Percentiles rank a stretch among this genome's conserved stretches.
Evolutionary conservation across 2,888 invertebrate species (phyloP).

Genomic region (Hofmannophila pseudospretella): DNA sequence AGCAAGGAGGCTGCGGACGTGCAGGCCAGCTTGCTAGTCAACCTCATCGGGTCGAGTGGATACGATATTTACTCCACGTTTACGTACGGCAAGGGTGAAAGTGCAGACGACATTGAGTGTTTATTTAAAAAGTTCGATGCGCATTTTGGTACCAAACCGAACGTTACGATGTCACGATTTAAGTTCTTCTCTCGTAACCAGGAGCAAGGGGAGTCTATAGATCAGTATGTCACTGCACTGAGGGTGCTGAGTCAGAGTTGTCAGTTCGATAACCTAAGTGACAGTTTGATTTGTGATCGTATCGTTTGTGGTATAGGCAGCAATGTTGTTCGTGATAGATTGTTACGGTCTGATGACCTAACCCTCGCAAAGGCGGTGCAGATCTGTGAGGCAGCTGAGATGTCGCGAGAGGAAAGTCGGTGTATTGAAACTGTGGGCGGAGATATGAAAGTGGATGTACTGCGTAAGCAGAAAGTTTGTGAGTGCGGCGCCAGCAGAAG

Average conservation of each 20-base stretch:
- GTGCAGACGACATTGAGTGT: background rate
- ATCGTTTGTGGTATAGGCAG: slow-evolving; percentile 13
- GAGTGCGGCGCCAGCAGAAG: too few relatives aligned
- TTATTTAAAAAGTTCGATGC: slow-evolving; percentile 9
- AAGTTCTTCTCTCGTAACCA: too few relatives aligned
- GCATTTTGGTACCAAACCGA: slow-evolving; percentile 7
- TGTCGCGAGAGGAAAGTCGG: slow-evolving; percentile 5
- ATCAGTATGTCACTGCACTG: slow-evolving; percentile 20
- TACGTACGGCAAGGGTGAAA: slow-evolving; percentile 1
- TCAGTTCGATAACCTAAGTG: slow-evolving; percentile 14
- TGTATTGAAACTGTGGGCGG: slow-evolving; percentile 5
- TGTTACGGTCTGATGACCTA: slow-evolving; percentile 13
- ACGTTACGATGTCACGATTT: background rate
- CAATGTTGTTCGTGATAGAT: slow-evolving; percentile 9
- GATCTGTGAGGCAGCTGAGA: slow-evolving; percentile 11
- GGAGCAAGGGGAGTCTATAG: slow-evolving; percentile 16
- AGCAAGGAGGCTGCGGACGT: slow-evolving; percentile 4
- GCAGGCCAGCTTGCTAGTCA: slow-evolving; percentile 9
- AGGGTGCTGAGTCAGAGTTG: slow-evolving; percentile 16
- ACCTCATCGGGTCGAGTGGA: slow-evolving; percentile 9
- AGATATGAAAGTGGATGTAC: too few relatives aligned
- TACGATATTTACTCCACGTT: slow-evolving; percentile 7
- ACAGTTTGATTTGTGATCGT: slow-evolving; percentile 14
- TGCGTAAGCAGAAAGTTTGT: too few relatives aligned
- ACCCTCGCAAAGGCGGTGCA: slow-evolving; percentile 10